Conservation (phyloP, 2,113 vertebrate genomes). For the Amblyornis subalaris region DNA sequence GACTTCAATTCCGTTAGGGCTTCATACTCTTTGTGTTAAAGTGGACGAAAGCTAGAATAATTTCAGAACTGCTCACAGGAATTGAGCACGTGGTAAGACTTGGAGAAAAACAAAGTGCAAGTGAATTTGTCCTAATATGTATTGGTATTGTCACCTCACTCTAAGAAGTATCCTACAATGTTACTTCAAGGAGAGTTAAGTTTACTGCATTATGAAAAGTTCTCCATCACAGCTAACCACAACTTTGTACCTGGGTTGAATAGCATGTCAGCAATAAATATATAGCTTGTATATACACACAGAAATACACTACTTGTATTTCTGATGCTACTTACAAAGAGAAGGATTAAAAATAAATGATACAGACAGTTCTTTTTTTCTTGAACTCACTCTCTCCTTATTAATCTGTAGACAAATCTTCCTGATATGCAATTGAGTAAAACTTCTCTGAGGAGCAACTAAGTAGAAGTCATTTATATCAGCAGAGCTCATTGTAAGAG, state of each 20-base stretch:
- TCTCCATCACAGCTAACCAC: not conserved
- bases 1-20: not conserved
- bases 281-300: too few species aligned
- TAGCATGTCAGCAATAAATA: not conserved
- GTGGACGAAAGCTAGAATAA: not conserved
- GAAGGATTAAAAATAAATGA: not conserved
- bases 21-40: not conserved
- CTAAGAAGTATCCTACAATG: not conserved
- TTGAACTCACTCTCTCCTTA: not conserved
- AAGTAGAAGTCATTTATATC: not conserved
- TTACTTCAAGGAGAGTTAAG: not conserved
- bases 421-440: not conserved
- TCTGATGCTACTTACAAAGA: not conserved
- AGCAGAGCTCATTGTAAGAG: not conserved
- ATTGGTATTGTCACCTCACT: not conserved
- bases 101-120: not conserved
- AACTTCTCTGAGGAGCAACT: not conserved
- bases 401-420: not conserved
- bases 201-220: not conserved
- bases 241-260: not conserved
- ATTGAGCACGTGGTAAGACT: not conserved
- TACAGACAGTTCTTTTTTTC: not conserved
- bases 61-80: not conserved
- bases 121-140: not conserved
- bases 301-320: not conserved